Evolutionary conservation across 2,113 vertebrate genomes (phyloP).

Genomic region (Pitta sordida): DNA sequence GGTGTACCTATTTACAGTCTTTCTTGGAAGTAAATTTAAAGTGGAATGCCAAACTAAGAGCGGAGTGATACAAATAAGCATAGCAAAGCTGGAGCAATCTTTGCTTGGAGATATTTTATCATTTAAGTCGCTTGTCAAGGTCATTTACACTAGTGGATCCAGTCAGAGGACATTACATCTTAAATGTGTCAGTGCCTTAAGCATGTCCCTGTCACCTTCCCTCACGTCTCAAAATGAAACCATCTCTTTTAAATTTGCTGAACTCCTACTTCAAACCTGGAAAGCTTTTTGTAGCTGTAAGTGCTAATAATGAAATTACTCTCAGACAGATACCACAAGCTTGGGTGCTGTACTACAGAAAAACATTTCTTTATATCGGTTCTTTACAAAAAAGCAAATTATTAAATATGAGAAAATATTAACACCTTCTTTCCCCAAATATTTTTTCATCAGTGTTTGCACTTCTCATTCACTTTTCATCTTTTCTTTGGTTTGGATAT

Average conservation of each 20-base stretch:
- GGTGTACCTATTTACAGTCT: neutral
- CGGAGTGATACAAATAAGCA: neutral
- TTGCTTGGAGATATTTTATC: neutral
- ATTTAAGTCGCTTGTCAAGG: conserved; percentile 20
- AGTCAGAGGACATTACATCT: conserved; percentile 4
- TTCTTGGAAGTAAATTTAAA: neutral
- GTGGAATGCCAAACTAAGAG: neutral
- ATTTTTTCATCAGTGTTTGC: neutral
- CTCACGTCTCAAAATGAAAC: neutral
- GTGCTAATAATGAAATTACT: neutral
- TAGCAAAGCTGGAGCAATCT: neutral
- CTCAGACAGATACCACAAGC: neutral
- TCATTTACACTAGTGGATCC: neutral
- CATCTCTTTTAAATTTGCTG: neutral
- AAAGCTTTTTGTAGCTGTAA: neutral
- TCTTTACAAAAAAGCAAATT: neutral
- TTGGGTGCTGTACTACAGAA: neutral
- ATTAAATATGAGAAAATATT: neutral
- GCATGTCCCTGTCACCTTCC: neutral
- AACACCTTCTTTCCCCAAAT: neutral
- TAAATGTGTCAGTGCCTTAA: neutral
- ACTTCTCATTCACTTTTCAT: neutral
- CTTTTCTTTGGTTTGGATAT: neutral
- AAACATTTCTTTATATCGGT: neutral
- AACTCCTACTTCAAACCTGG: neutral